A percentile compares a stretch with the other conserved stretches of the same genome.
These are phyloP conservation scores for Cremastobaeus sp. DNA, from an alignment of 2,888 invertebrate genomes.

Conservation along the genomic window DNA sequence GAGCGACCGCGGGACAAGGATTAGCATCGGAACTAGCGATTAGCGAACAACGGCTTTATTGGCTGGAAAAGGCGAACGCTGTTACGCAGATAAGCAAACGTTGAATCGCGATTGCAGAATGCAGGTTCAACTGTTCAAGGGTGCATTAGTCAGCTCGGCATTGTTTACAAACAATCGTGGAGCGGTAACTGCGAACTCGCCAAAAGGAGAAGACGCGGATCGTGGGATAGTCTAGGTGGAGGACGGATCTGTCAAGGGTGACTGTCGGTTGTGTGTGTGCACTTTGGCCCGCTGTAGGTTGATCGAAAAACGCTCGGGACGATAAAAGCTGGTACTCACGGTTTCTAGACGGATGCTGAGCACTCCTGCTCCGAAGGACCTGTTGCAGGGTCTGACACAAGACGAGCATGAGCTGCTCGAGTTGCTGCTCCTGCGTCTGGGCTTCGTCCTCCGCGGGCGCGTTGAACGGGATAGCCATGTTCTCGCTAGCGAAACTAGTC, in stretches of 20 bases:
- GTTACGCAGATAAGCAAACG: neutral
- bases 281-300: no score
- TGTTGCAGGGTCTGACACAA: constrained; percentile 75
- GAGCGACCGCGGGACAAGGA: no score
- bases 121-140: constrained; percentile 9
- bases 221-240: no score
- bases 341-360: constrained; percentile 74
- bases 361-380: constrained; percentile 73
- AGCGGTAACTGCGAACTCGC: neutral
- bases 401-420: constrained; percentile 76
- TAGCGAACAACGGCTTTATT: no score
- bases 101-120: no score
- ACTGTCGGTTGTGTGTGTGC: neutral
- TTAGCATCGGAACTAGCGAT: no score
- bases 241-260: neutral
- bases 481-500: constrained; percentile 17
- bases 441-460: constrained; percentile 74
- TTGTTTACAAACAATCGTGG: constrained; percentile 11
- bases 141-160: neutral
- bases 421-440: constrained; percentile 72
- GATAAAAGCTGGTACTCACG: constrained; percentile 70
- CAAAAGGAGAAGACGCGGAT: no score
- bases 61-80: neutral
- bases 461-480: constrained; percentile 76
- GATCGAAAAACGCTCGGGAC: no score